Percentiles rank a stretch among this genome's conserved stretches.
phyloP scores from a whole-genome alignment of 2,113 vertebrate species.

The Dromas ardeola region DNA sequence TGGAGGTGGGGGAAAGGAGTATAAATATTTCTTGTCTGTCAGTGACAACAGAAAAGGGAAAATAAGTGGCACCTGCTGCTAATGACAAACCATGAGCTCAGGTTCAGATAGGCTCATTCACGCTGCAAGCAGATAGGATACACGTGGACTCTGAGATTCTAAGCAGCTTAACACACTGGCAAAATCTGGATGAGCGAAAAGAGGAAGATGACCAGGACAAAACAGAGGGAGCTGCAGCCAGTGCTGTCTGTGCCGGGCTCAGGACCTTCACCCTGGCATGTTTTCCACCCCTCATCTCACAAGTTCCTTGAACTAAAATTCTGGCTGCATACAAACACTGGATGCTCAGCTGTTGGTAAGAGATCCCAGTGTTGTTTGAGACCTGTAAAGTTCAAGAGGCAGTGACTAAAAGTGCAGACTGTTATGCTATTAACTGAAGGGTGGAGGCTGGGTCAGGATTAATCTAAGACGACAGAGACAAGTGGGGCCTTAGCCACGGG shows the following conservation, averaged over 20 bases:
- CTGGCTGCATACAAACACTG: neutral
- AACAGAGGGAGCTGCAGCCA: neutral
- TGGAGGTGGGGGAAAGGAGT: neutral
- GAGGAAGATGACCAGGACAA: neutral
- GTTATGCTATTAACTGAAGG: neutral
- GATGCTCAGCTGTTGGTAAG: neutral
- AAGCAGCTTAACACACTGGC: neutral
- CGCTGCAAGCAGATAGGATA: neutral
- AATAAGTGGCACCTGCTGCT: neutral
- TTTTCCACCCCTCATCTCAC: neutral
- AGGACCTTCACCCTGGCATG: neutral
- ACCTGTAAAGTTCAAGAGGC: neutral
- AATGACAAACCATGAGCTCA: neutral
- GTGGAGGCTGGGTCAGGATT: neutral
- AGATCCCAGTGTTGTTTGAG: neutral
- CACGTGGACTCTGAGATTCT: neutral
- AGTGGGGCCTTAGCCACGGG: accelerated
- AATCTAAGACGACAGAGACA: neutral
- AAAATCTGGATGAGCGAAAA: neutral
- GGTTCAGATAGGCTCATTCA: neutral
- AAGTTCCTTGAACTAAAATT: neutral
- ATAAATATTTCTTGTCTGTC: neutral
- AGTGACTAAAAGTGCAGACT: neutral
- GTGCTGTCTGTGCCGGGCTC: neutral
- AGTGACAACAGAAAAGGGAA: neutral